phyloP scores from a whole-genome alignment of 2,113 vertebrate species.

The Pelvicachromis taeniatus region DNA sequence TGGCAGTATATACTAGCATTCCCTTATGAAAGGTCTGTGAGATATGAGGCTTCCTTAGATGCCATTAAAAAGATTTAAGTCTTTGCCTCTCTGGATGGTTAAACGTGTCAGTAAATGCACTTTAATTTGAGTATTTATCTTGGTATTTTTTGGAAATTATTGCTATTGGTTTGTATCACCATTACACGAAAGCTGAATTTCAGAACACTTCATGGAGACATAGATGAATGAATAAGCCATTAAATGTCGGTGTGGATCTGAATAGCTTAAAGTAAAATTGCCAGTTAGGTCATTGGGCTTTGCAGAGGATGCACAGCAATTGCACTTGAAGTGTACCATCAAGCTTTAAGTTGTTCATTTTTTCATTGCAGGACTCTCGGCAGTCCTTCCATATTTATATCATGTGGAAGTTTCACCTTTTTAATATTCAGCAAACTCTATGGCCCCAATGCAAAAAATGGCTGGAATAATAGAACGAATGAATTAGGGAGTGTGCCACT shows the following conservation, averaged over 20 bases:
- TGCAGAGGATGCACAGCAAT: background rate
- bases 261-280: background rate
- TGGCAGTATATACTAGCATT: background rate
- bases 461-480: background rate
- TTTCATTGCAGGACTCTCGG: background rate
- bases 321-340: background rate
- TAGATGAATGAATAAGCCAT: background rate
- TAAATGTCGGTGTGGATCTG: background rate
- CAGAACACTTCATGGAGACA: background rate
- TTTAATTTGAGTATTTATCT: background rate
- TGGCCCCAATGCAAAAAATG: background rate
- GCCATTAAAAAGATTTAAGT: background rate
- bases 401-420: background rate
- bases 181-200: background rate
- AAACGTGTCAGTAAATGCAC: background rate
- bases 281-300: background rate
- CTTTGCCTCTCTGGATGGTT: background rate
- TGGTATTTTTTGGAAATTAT: background rate
- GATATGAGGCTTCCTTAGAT: background rate
- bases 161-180: background rate
- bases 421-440: background rate
- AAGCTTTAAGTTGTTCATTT: background rate
- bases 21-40: background rate
- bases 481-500: slow-evolving; percentile 8
- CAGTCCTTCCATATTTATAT: background rate